Conservation (phyloP, 2,888 invertebrate genomes). For the Cryptus armator region DNA sequence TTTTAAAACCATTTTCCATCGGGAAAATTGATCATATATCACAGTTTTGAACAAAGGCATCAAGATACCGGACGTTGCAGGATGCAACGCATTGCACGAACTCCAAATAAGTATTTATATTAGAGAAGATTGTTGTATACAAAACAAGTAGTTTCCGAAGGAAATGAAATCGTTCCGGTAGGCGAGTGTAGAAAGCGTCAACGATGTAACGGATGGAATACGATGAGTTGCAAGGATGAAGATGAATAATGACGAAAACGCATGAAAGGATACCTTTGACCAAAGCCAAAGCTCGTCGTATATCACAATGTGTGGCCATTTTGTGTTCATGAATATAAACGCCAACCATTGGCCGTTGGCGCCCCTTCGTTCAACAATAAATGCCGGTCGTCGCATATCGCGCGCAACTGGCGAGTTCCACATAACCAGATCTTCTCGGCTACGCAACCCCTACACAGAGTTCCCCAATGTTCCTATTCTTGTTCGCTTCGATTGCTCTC, state of each 20-base stretch:
- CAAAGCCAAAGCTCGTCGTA: slow-evolving; percentile 70
- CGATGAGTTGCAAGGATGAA: slow-evolving; percentile 65
- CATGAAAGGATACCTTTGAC: slow-evolving; percentile 75
- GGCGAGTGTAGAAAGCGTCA: neutral
- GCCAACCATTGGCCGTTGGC: slow-evolving; percentile 73
- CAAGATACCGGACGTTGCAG: slow-evolving; percentile 32
- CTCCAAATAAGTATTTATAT: slow-evolving; percentile 44
- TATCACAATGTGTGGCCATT: slow-evolving; percentile 73
- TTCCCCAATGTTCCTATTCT: slow-evolving; percentile 43
- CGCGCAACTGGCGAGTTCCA: slow-evolving; percentile 27
- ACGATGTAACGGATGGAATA: neutral
- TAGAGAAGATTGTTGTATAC: neutral
- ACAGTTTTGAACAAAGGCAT: slow-evolving; percentile 7
- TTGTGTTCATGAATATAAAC: slow-evolving; percentile 84
- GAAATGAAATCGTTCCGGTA: slow-evolving; percentile 1
- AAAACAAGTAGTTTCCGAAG: slow-evolving; percentile 1
- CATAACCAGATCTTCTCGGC: slow-evolving; percentile 58
- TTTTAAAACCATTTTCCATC: too few species aligned
- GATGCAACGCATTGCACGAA: slow-evolving; percentile 45
- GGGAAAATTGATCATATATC: slow-evolving; percentile 52
- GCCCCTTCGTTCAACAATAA: slow-evolving; percentile 76
- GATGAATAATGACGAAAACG: slow-evolving; percentile 81
- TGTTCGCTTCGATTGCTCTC: slow-evolving; percentile 45
- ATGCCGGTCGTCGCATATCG: slow-evolving; percentile 72
- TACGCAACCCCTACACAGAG: slow-evolving; percentile 24